Base-by-base conservation (phyloP, 2,797 vertebrate genomes). In the Pseudocheirus occidentalis region DNA sequence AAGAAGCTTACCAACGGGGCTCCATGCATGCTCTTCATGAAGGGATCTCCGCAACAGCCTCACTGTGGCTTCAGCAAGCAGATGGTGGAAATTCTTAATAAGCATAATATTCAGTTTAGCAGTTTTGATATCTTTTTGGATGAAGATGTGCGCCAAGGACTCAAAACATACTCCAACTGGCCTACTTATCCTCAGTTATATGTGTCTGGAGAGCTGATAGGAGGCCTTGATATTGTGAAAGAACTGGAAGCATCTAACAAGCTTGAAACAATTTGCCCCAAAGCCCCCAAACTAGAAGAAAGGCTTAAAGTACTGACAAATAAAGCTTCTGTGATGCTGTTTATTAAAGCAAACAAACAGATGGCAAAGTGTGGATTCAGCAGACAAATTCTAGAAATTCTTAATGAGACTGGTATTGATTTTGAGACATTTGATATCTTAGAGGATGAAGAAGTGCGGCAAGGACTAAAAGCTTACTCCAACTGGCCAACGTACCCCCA, bases 401-500 rank as follows among this genome's bases (percentile, higher is more conserved):
- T 99, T 90, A 99, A 99, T 62, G 96, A 46, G 92, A 90, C 98
- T 0, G 99, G 99, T 0, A 94, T 99, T 97, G 99, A 99, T 50
- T 99, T 99, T 18, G 99, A 99, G 96, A 99, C 99, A 0, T 99
- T 99, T 95, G 99, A 99, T 94, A 99, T 99, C 50, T 97, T 99
- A 98, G 98, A 99, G 95, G 99, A 99, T 5, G 99, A 99, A 97
- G 99, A 99, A 98, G 99, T 99, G 58, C 99, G 99, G 4, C 99
- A 99, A 95, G 99, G 99, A 16, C 98, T 99, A 55, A 99, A 99
- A 97, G 98, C 98, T 0, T 99, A 98, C 40, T 99, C 99, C 1
- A 99, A 99, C 95, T 99, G 99, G 99, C 99, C 99, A 0, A 99
- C 99, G 0, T 99, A 99, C 97, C 99, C 99, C 0, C 99, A 99